These are phyloP conservation scores for Cynodonichthys magdalenae DNA, from an alignment of 2,797 vertebrate species.

Conservation along the genomic window DNA sequence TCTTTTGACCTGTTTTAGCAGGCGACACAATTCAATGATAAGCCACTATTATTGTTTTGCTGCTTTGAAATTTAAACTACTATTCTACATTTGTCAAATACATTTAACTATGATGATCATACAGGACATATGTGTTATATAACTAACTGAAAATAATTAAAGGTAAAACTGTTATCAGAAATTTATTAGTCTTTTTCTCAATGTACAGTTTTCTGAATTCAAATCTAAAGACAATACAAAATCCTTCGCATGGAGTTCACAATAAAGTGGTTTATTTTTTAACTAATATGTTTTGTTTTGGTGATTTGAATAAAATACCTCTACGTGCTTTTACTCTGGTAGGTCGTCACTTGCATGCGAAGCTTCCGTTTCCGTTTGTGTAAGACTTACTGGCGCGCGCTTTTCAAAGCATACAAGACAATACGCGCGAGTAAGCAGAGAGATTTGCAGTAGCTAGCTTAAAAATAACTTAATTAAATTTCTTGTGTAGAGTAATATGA, in stretches of 20 bases:
- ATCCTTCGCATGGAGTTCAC: too few relatives aligned
- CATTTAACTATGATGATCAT: too few relatives aligned
- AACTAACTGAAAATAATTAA: too few relatives aligned
- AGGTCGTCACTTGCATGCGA: accelerated
- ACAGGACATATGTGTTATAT: too few relatives aligned
- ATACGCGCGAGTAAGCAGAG: constrained; percentile 36
- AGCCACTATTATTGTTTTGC: too few relatives aligned
- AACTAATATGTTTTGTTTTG: constrained; percentile 33
- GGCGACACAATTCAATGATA: too few relatives aligned
- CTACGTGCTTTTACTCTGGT: background rate
- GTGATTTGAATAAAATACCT: background rate
- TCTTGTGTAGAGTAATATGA: background rate
- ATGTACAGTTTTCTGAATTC: background rate
- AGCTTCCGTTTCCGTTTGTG: constrained; percentile 44
- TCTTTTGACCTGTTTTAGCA: too few relatives aligned
- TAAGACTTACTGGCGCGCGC: constrained; percentile 49
- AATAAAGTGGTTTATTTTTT: too few relatives aligned
- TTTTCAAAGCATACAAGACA: constrained; percentile 62
- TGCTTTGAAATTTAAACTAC: too few relatives aligned
- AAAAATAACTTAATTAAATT: background rate
- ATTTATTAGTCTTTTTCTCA: background rate
- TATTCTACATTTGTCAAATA: too few relatives aligned
- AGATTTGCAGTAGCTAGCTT: too few relatives aligned
- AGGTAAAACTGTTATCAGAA: background rate
- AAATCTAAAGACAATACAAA: too few relatives aligned